Base-by-base conservation (phyloP, 2,797 vertebrate species). In the Paedocypris micromegethes region DNA sequence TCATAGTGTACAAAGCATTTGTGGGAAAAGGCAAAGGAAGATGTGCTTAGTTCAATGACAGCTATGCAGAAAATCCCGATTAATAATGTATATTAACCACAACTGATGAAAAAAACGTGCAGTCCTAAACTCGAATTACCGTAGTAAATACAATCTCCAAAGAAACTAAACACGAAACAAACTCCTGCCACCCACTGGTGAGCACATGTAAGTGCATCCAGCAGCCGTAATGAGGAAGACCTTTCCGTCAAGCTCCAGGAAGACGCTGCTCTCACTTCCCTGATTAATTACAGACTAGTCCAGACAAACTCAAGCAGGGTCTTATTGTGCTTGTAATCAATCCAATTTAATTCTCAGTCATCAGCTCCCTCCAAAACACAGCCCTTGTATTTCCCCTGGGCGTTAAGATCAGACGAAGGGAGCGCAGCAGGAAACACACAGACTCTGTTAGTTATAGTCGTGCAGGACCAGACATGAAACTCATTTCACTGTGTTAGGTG, bases 221-320 rank as follows among this genome's bases (percentile, higher is more conserved):
- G 9, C 48, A 4, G 3, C 51, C 23, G 23, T 23, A 23, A 23
- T 23, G 23, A 23, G 23, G 23, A 23, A 23, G 23, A 43, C 62
- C 44, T 4, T n/a, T 55, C 39, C 40, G 43, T 49, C 45, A 38
- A 55, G 45, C 23, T 61, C 45, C 59, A 60, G 47, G 37, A 23
- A 41, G 8, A 59, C 56, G 45, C 43, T 61, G 52, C 9, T 5
- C 9, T 56, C 60, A 45, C 40, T 37, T 50, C 45, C 46, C 47
- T 42, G 50, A 52, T 58, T 64, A 70, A 64, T 58, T 64, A 47
- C 61, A 64, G 54, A 58, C 68, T 50, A 64, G 60, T 41, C 54
- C 4, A 9, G 48, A 46, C 69, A 23, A 62, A 40, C 9, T 45
- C 41, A 55, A 61, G 39, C 43, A 42, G 41, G 2, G 9, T n/a